A percentile compares a stretch with the other conserved stretches of the same genome.
Conservation (phyloP, 2,888 invertebrate genomes). For the Acrobasis repandana region DNA sequence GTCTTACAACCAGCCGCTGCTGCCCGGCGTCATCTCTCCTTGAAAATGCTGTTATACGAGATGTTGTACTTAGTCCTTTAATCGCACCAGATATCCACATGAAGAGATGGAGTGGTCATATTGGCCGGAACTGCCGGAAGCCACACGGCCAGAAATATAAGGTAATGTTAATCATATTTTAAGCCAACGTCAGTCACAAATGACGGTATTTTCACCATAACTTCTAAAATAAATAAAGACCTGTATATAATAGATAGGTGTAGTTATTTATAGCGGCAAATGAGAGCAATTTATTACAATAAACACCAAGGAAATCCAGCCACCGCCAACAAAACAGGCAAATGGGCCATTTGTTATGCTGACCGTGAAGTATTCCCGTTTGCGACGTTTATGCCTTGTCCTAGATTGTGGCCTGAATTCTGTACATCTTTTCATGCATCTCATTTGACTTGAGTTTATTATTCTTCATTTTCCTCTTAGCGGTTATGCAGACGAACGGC, state of each 20-base stretch:
- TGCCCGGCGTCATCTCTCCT: no score
- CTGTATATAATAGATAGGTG: constrained; percentile 5
- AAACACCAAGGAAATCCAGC: constrained; percentile 5
- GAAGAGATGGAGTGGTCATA: no score
- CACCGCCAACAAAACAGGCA: constrained; percentile 11
- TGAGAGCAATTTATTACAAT: constrained; percentile 15
- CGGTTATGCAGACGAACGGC: no score
- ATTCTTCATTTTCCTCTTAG: no score
- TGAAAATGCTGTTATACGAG: no score
- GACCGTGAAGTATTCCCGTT: constrained; percentile 10
- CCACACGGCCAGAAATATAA: no score
- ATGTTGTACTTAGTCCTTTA: no score
- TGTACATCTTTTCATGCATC: not conserved
- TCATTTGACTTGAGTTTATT: no score
- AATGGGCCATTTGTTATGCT: constrained; percentile 19
- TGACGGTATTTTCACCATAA: not conserved
- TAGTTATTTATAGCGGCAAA: constrained; percentile 12
- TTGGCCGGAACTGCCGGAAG: no score
- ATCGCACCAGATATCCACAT: no score
- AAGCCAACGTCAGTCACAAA: not conserved
- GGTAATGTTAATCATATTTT: not conserved
- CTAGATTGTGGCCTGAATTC: not conserved
- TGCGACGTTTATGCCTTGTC: not conserved
- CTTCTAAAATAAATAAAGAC: constrained; percentile 1
- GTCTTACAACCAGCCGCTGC: no score